Conservation (phyloP, 2,888 invertebrate genomes). For the Lottia scabra region DNA sequence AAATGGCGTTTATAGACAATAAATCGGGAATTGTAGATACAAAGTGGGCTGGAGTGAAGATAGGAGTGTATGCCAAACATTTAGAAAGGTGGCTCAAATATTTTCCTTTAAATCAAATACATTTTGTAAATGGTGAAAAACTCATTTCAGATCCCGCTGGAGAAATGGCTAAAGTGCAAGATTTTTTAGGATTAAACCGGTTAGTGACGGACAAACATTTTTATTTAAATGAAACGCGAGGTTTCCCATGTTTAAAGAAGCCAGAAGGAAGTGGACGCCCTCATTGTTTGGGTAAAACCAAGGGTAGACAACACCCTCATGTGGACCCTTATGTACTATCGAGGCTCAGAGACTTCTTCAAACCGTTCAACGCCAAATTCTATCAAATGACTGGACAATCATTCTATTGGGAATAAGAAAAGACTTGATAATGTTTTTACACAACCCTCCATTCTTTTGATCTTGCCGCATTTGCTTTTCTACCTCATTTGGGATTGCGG, state of each 20-base stretch:
- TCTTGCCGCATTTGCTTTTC: background rate
- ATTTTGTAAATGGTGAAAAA: constrained; percentile 89
- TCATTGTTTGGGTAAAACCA: constrained; percentile 70
- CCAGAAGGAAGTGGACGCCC: constrained; percentile 55
- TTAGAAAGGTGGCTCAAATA: constrained; percentile 85
- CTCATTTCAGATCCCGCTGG: constrained; percentile 87
- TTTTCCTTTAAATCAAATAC: constrained; percentile 83
- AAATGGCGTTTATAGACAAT: constrained; percentile 74
- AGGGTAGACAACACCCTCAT: constrained; percentile 69
- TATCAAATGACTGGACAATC: constrained; percentile 67
- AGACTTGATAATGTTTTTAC: background rate
- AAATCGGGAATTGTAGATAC: constrained; percentile 80
- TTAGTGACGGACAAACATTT: constrained; percentile 90
- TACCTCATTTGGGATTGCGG: no score
- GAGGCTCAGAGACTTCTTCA: constrained; percentile 68
- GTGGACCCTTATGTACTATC: constrained; percentile 56
- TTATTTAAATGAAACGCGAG: constrained; percentile 91
- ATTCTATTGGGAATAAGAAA: constrained; percentile 67
- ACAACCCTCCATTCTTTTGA: background rate
- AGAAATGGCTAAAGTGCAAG: constrained; percentile 87
- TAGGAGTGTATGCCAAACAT: constrained; percentile 85
- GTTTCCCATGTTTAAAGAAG: constrained; percentile 84
- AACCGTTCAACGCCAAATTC: constrained; percentile 70
- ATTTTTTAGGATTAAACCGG: constrained; percentile 85
- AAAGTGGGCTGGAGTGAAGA: constrained; percentile 81